Percentiles rank a stretch among this genome's conserved stretches.
phyloP scores from a whole-genome alignment of 2,113 vertebrate genomes.

The Albula glossodonta region DNA sequence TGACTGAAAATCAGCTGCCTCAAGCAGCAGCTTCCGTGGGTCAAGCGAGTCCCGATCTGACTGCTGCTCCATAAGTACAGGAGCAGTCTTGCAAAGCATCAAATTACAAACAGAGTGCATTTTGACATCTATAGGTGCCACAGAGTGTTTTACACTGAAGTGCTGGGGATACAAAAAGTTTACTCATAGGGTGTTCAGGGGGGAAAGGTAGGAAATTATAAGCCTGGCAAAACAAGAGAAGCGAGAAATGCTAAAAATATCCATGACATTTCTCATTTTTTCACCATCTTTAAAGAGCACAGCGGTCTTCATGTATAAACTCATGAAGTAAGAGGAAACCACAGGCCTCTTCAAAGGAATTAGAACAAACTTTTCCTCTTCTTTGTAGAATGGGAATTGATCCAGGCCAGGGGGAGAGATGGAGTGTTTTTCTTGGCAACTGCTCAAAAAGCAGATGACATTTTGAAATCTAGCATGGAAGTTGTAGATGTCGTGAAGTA shows the following conservation, averaged over 20 bases:
- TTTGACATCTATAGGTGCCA: background rate
- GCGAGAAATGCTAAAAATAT: slow-evolving; percentile 44
- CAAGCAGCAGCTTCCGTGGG: too few species aligned
- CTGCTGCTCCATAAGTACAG: background rate
- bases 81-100: background rate
- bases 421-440: slow-evolving; percentile 62
- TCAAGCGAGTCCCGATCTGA: background rate
- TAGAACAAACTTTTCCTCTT: slow-evolving; percentile 67
- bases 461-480: slow-evolving; percentile 57
- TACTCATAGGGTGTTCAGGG: background rate
- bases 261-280: slow-evolving; percentile 39
- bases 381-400: slow-evolving; percentile 63
- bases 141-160: background rate
- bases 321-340: slow-evolving; percentile 61
- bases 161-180: slow-evolving; percentile 5
- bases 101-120: background rate
- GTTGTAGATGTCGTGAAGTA: slow-evolving; percentile 51
- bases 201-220: slow-evolving; percentile 18
- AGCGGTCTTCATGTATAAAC: slow-evolving; percentile 47
- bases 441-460: slow-evolving; percentile 61
- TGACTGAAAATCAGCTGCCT: too few species aligned
- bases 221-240: slow-evolving; percentile 37
- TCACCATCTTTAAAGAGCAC: slow-evolving; percentile 49
- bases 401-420: slow-evolving; percentile 54
- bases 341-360: slow-evolving; percentile 63